Evolutionary conservation across 2,888 invertebrate species (phyloP), one percentile per base, ranked within the genome.

Genomic region (Melanchra persicariae): DNA sequence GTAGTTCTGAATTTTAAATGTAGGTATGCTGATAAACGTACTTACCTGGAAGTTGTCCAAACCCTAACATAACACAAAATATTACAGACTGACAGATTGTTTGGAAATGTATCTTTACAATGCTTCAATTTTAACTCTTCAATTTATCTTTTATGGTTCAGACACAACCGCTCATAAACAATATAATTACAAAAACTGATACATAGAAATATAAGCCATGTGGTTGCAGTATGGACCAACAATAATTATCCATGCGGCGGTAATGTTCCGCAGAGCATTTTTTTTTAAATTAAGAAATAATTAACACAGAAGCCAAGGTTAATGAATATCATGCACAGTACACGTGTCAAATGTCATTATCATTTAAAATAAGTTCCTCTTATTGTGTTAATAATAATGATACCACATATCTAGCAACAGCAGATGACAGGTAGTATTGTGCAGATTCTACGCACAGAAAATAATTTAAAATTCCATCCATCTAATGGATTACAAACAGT

Each of bases 271-370:
- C 40, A 30, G 57, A 52, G 45, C 68, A 59, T 57, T 70, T 79
- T 79, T n/a, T 60, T 79, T n/a, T 55, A 17, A 75, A 85, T 75
- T 55, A 74, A 66, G 60, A 30, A 67, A 71, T 62, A 77, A 71
- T 79, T 73, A 72, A 78, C 45, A 59, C 64, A 63, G 54, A 55
- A 57, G 63, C 49, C 85, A 86, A 85, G 85, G 85, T 86, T 78
- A 83, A 85, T 84, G 65, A 71, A 65, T 81, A 84, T 84, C 74
- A 75, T 75, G 68, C 77, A 83, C 70, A 75, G 82, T 69, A 67
- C 77, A 82, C 76, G 77, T 82, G 83, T 84, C 83, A 87, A 74
- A 79, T 82, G 77, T 79, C 77, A 80, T 79, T 78, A 74, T 75
- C 65, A 85, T 83, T 77, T 75, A 76, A 69, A 77, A 64, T 81